Evolutionary conservation across 2,797 vertebrate genomes (phyloP), one percentile per base, ranked within the genome.

Genomic region (Hafferia zeledoni): DNA sequence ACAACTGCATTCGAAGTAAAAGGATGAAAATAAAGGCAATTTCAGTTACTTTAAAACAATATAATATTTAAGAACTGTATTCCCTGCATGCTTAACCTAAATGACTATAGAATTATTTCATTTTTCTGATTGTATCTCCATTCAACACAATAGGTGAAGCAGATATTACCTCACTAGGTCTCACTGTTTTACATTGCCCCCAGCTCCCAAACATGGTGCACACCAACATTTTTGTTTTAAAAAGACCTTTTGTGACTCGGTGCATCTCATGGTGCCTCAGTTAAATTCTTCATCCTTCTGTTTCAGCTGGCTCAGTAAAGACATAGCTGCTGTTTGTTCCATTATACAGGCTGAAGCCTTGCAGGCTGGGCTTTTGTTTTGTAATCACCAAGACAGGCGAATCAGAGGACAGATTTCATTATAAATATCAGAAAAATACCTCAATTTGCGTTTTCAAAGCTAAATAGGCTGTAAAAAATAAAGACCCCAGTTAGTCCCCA

Each of bases 401-500:
- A 90, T 15, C 23, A 88, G 69, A 78, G 56, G 63, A 86, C 79
- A 94, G 85, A 91, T 95, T 96, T 88, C 70, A 79, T 95, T 95
- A 95, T 82, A 88, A 93, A 92, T 93, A 93, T 76, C 79, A 91
- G 64, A 52, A 86, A 93, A 95, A 94, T 82, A 87, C 87, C 91
- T 91, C 68, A 86, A 95, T 90, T 94, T 27, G 6, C 7, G 8
- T 72, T 91, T 95, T 87, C 61, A 94, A 91, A 93, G 80, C 90
- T 95, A 94, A 96, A 88, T 95, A 94, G 95, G 55, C 90, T 92
- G 93, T 91, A 94, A 96, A 92, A 96, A 87, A 88, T 95, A 79
- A 93, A 95, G 92, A 96, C 85, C 77, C 86, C 67, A 56, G 83
- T 82, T 90, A 95, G 74, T 59, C 35, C 85, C 91, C 83, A 93